Evolutionary conservation across 2,113 vertebrate genomes (phyloP).

Genomic region (Perca schrenkii): DNA sequence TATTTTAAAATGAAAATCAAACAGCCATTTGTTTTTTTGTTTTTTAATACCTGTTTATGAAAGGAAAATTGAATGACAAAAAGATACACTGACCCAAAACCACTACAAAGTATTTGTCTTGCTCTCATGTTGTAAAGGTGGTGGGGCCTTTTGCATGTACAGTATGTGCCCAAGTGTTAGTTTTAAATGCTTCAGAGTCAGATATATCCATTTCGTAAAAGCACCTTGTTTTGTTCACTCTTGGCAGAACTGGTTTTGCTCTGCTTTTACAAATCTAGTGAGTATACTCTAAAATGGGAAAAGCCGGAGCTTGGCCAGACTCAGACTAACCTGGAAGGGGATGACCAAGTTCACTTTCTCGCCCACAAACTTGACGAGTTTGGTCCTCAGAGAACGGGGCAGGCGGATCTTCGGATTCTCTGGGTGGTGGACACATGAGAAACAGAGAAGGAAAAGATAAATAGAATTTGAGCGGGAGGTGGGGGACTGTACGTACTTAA

Average conservation of each 20-base stretch:
- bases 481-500: not conserved
- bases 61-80: too few species aligned
- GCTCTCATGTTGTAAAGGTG: too few species aligned
- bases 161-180: too few species aligned
- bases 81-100: too few species aligned
- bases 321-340: constrained; percentile 89
- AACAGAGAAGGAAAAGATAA: constrained; percentile 13
- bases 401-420: constrained; percentile 93
- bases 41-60: too few species aligned
- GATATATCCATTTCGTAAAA: not conserved
- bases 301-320: not conserved
- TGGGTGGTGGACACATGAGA: constrained; percentile 58
- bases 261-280: not conserved
- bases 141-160: too few species aligned
- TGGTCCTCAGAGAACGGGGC: constrained; percentile 90
- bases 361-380: constrained; percentile 86
- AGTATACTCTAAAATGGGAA: not conserved
- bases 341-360: constrained; percentile 91
- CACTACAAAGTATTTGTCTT: too few species aligned
- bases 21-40: too few species aligned
- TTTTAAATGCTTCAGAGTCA: not conserved
- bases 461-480: constrained; percentile 8
- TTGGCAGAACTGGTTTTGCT: not conserved
- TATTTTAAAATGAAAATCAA: too few species aligned
- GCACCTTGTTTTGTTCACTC: not conserved